Base-by-base conservation (phyloP, 1,140 invertebrate species). In the Cherax quadricarinatus region DNA sequence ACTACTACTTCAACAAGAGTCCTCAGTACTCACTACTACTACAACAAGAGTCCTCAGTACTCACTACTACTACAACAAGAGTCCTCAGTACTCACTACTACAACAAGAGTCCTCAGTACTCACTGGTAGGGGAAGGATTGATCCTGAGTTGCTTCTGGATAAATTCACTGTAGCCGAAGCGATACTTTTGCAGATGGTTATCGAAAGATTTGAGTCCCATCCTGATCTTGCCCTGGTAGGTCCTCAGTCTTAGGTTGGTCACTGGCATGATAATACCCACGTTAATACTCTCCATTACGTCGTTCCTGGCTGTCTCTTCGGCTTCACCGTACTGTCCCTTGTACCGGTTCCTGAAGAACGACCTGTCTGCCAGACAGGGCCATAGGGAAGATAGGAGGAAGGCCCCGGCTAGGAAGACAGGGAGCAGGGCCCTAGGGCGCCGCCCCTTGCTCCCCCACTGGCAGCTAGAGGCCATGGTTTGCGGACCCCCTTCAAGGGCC, bases 111-210 rank as follows among this genome's bases (percentile, higher is more conserved):
- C 30, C 30, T 66, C 62, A 66, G 18, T 30, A 91, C 89, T 91
- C 48, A 91, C 89, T 91, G 41, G 89, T 91, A n/a, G 89, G 89
- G n/a, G 89, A 91, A 9, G 89, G 89, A 83, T 91, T 91, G 83
- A 91, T 85, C 51, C 41, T 57, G 1, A 91, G 30, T 51, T 91
- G 89, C 60, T 80, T 53, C 75, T 91, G 89, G 4, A 91, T 91
- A 24, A 91, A 91, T 30, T 91, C 83, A 30, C 18, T 62, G 89
- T 91, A 91, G 16, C 82, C 51, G 83, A 91, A 91, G 7, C 75
- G n/a, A 57, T 91, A 91, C 53, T 49, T 86, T 21, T 48, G 70
- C 0, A 91, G 70, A 21, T 75, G 18, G 30, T 86, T 86, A 51
- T 66, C 48, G 53, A 91, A 91, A 16, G 75, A 30, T 70, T 86